Percentiles rank a stretch among this genome's conserved stretches.
Conservation (phyloP, 2,888 invertebrate genomes). For the Vanessa cardui region DNA sequence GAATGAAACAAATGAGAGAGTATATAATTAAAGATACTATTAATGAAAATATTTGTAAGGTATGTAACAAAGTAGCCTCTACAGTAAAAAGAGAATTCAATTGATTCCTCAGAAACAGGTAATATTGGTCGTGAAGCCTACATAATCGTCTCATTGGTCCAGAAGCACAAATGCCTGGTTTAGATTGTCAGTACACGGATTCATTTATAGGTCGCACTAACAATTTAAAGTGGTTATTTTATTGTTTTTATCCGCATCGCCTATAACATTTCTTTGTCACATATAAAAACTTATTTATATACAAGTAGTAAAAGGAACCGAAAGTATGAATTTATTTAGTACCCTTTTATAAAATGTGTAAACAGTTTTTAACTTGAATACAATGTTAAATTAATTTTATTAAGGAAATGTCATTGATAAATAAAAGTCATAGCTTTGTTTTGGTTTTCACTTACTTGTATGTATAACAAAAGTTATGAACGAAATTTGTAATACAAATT, state of each 20-base stretch:
- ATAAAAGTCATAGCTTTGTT: not conserved
- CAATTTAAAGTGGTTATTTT: slow-evolving; percentile 21
- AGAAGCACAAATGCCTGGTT: slow-evolving; percentile 40
- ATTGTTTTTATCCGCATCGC: slow-evolving; percentile 19
- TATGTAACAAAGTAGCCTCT: not conserved
- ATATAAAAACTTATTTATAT: not conserved
- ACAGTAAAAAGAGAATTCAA: slow-evolving; percentile 30
- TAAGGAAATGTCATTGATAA: too few relatives aligned
- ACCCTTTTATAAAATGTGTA: too few relatives aligned
- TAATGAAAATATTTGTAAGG: not conserved
- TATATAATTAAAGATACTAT: not conserved
- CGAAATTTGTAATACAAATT: too few relatives aligned
- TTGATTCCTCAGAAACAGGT: slow-evolving; percentile 31
- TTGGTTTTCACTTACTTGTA: not conserved
- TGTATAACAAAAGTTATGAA: slow-evolving; percentile 13
- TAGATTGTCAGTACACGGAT: slow-evolving; percentile 35
- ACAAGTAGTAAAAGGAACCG: not conserved
- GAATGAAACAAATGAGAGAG: not conserved
- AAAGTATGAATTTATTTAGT: too few relatives aligned
- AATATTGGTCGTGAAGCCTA: slow-evolving; percentile 34
- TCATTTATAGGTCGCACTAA: slow-evolving; percentile 28
- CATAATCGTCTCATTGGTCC: slow-evolving; percentile 31
- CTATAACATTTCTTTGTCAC: not conserved
- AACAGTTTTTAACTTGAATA: too few relatives aligned
- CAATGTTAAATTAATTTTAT: too few relatives aligned